These are phyloP conservation scores for Sterna hirundo DNA, from an alignment of 2,113 vertebrate genomes.

Conservation along the genomic window DNA sequence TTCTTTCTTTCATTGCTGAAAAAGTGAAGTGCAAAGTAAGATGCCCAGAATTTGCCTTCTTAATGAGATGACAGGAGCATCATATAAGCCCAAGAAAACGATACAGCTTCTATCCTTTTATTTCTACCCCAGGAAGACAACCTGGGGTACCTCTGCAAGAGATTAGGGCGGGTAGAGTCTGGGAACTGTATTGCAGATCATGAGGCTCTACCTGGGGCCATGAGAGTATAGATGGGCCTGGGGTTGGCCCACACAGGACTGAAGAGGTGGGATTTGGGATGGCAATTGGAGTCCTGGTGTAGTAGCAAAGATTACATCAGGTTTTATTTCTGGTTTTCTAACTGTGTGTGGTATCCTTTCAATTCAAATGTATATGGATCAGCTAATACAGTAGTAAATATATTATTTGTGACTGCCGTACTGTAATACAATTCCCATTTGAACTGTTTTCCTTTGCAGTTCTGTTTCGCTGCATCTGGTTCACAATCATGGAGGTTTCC, in stretches of 20 bases:
- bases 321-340: neutral
- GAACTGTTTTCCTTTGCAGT: neutral
- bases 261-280: neutral
- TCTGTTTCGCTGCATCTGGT: neutral
- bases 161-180: neutral
- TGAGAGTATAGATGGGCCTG: neutral
- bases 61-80: neutral
- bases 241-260: neutral
- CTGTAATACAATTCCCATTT: neutral
- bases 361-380: neutral
- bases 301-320: neutral
- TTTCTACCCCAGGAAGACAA: neutral
- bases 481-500: neutral
- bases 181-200: neutral
- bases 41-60: neutral
- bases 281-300: neutral
- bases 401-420: neutral
- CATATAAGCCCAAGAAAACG: neutral
- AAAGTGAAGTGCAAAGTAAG: neutral
- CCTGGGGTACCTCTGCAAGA: neutral
- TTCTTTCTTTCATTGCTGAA: neutral
- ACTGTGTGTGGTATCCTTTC: neutral
- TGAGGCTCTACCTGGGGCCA: neutral
- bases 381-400: neutral
- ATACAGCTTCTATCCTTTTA: neutral